phyloP scores from a whole-genome alignment of 2,888 invertebrate genomes.

The Beris morrisii region DNA sequence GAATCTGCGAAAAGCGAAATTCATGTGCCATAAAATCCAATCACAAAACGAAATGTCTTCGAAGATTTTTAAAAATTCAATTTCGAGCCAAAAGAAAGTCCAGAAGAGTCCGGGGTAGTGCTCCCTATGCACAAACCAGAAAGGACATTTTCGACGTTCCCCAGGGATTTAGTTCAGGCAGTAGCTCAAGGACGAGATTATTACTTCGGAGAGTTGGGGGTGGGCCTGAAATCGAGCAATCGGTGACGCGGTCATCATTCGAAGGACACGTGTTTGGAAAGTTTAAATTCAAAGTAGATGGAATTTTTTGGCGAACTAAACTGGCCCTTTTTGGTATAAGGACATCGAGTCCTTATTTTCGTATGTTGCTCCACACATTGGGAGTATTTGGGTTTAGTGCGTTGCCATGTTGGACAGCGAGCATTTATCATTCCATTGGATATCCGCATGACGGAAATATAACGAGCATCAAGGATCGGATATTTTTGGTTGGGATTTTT shows the following conservation, averaged over 20 bases:
- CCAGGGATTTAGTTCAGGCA: neutral
- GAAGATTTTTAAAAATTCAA: conserved; percentile 39
- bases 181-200: conserved; percentile 14
- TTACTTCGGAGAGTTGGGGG: neutral
- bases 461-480: neutral
- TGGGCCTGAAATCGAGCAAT: conserved; percentile 13
- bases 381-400: neutral
- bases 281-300: conserved; percentile 34
- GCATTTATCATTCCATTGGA: conserved; percentile 35
- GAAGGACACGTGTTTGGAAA: conserved; percentile 38
- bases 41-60: conserved; percentile 35
- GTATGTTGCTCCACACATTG: neutral
- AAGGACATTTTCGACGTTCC: conserved; percentile 8
- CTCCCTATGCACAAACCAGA: neutral
- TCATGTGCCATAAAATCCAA: conserved; percentile 40
- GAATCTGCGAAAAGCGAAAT: conserved; percentile 37
- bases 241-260: conserved; percentile 33
- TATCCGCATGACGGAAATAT: neutral
- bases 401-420: conserved; percentile 6
- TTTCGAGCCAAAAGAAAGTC: conserved; percentile 24
- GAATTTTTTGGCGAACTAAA: conserved; percentile 1
- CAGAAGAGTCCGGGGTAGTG: neutral
- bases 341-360: neutral
- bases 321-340: conserved; percentile 14
- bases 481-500: neutral